These are phyloP conservation scores for Drosophila borborema DNA, from an alignment of 2,888 invertebrate genomes.

Conservation along the genomic window DNA sequence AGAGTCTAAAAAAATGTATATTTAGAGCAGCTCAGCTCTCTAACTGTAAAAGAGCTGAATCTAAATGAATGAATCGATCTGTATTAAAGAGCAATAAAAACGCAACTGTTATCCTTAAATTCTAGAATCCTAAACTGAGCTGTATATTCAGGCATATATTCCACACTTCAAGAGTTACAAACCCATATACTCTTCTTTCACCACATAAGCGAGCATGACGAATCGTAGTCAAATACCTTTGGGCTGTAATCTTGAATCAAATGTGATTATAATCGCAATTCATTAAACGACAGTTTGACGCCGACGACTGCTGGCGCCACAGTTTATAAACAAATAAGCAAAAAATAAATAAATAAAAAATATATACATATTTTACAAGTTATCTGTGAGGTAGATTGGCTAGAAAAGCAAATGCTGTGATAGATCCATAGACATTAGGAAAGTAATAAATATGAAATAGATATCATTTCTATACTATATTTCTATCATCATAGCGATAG, in stretches of 20 bases:
- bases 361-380: neutral
- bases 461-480: neutral
- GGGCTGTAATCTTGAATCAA: conserved; percentile 53
- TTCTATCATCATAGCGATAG: neutral
- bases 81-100: too few species aligned
- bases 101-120: too few species aligned
- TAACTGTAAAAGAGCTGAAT: neutral
- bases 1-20: too few species aligned
- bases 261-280: conserved; percentile 45
- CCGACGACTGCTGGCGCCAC: conserved; percentile 56
- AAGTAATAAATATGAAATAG: neutral
- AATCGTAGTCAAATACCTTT: conserved; percentile 26
- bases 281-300: conserved; percentile 51
- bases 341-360: neutral
- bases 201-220: neutral
- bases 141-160: too few species aligned
- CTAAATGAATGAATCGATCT: too few species aligned
- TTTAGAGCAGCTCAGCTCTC: neutral
- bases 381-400: neutral
- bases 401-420: neutral
- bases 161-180: neutral
- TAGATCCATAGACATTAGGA: neutral
- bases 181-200: neutral
- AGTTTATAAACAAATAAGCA: conserved; percentile 40
- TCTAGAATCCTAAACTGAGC: too few species aligned